Conservation (phyloP, 2,888 invertebrate genomes). For the Tetramorium bicarinatum region DNA sequence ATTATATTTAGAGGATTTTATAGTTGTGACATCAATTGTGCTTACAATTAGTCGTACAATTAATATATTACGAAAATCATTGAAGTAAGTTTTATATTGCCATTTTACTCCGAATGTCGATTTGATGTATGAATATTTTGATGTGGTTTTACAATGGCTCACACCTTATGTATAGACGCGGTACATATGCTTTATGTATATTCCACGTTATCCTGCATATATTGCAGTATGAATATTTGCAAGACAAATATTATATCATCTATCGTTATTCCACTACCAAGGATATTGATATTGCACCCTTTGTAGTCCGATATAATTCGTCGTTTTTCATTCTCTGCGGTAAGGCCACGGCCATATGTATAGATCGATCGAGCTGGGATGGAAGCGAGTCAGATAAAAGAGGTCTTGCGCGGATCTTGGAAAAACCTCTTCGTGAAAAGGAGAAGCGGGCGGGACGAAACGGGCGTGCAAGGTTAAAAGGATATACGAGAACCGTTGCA, state of each 20-base stretch:
- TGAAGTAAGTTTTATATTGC: not conserved
- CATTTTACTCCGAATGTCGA: not conserved
- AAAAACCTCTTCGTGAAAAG: conserved; percentile 46
- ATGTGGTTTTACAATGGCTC: not conserved
- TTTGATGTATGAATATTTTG: not conserved
- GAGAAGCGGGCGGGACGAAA: conserved; percentile 3
- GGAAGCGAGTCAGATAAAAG: conserved; percentile 54
- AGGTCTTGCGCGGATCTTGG: conserved; percentile 40
- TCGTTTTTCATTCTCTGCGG: conserved; percentile 42
- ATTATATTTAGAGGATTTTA: not conserved
- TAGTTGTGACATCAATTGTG: not conserved
- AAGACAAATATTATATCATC: conserved; percentile 20
- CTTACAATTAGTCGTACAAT: not conserved
- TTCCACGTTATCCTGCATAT: not conserved
- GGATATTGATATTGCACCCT: conserved; percentile 37
- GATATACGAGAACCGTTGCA: conserved; percentile 44
- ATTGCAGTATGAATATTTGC: conserved; percentile 22
- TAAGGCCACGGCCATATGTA: conserved; percentile 10
- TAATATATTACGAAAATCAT: not conserved
- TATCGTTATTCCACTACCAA: conserved; percentile 10
- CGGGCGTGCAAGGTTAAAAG: conserved; percentile 35
- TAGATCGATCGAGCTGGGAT: conserved; percentile 50
- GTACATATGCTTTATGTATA: not conserved
- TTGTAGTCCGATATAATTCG: conserved; percentile 42
- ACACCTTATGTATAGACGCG: not conserved